Evolutionary conservation across 2,888 invertebrate genomes (phyloP).

Genomic region (Apodemia duryi): DNA sequence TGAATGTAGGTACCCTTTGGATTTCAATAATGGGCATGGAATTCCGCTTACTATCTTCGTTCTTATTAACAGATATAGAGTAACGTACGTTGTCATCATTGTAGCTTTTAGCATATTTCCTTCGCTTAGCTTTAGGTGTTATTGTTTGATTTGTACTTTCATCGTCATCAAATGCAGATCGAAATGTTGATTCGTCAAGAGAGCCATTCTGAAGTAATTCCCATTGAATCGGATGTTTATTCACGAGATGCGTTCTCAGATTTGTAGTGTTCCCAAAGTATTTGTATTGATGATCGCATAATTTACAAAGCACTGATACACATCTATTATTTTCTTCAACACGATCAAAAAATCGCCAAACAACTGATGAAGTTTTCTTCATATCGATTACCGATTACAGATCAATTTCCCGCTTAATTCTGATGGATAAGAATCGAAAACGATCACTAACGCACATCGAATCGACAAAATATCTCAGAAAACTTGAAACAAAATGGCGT

Average conservation of each 20-base stretch:
- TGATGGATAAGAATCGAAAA: slow-evolving; percentile 41
- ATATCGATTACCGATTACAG: slow-evolving; percentile 48
- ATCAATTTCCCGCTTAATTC: slow-evolving; percentile 54
- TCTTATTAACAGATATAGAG: slow-evolving; percentile 53
- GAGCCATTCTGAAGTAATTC: slow-evolving; percentile 59
- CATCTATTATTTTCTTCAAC: slow-evolving; percentile 56
- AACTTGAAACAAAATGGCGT: slow-evolving; percentile 42
- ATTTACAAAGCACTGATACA: slow-evolving; percentile 65
- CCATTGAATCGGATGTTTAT: slow-evolving; percentile 72
- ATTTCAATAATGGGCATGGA: slow-evolving; percentile 60
- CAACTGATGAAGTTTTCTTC: slow-evolving; percentile 66
- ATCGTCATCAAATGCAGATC: slow-evolving; percentile 41
- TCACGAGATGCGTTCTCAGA: slow-evolving; percentile 59
- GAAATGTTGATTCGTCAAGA: slow-evolving; percentile 49
- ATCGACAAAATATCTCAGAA: slow-evolving; percentile 48
- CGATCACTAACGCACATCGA: slow-evolving; percentile 45
- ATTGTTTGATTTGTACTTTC: slow-evolving; percentile 40
- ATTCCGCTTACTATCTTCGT: slow-evolving; percentile 35
- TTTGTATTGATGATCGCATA: slow-evolving; percentile 69
- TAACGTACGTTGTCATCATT: slow-evolving; percentile 65
- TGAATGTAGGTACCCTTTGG: slow-evolving; percentile 56
- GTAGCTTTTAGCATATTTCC: slow-evolving; percentile 46
- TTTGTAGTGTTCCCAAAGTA: slow-evolving; percentile 73
- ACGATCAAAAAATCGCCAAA: slow-evolving; percentile 71
- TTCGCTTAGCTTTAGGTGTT: slow-evolving; percentile 43